Percentiles rank a stretch among this genome's conserved stretches.
Evolutionary conservation across 2,888 invertebrate species (phyloP).

Genomic region (Platycheirus rosarum): DNA sequence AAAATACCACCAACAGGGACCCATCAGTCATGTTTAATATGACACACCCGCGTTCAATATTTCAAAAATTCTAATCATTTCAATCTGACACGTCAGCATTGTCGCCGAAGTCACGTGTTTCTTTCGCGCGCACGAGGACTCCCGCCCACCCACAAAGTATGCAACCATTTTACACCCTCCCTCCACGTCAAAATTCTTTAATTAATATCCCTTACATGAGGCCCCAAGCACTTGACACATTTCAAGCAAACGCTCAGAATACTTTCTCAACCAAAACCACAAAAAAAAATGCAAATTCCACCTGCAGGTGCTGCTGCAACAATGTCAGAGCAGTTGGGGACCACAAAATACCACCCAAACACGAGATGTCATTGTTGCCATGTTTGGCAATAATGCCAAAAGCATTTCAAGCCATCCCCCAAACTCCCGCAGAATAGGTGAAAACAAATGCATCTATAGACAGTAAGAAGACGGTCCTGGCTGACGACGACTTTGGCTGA

Average conservation of each 20-base stretch:
- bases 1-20: neutral
- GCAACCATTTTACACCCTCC: constrained; percentile 20
- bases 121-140: too few relatives aligned
- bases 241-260: constrained; percentile 21
- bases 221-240: constrained; percentile 41
- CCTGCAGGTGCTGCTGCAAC: constrained; percentile 19
- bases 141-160: too few relatives aligned
- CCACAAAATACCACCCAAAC: neutral
- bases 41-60: neutral
- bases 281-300: constrained; percentile 36
- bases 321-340: neutral
- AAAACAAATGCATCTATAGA: neutral
- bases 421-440: neutral
- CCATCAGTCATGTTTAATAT: constrained; percentile 4
- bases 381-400: constrained; percentile 31
- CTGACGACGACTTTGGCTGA: constrained; percentile 1
- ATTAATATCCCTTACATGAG: constrained; percentile 34
- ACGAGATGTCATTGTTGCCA: constrained; percentile 12
- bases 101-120: neutral
- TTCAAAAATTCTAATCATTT: constrained; percentile 23
- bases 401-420: constrained; percentile 44
- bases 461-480: constrained; percentile 1
- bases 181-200: constrained; percentile 35
- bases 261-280: constrained; percentile 30
- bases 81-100: neutral